Conservation (phyloP, 2,888 invertebrate genomes). For the Formica aserva region DNA sequence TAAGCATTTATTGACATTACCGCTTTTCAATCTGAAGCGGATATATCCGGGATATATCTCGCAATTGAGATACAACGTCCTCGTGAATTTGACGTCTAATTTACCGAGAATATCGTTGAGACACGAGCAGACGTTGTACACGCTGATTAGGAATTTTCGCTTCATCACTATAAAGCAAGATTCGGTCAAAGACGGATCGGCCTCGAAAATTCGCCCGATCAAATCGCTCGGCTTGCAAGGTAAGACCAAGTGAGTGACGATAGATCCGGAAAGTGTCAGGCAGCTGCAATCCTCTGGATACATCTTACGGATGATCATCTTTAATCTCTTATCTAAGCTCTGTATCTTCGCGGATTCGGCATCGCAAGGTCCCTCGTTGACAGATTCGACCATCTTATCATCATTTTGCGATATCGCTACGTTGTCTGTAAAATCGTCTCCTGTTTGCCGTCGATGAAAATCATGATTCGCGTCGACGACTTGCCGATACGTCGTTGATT, state of each 20-base stretch:
- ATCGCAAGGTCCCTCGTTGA: constrained; percentile 1
- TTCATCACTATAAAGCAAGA: constrained; percentile 59
- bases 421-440: not conserved
- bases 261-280: not conserved
- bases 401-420: not conserved
- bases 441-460: not conserved
- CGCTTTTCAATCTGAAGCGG: constrained; percentile 68
- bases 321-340: constrained; percentile 33
- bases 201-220: constrained; percentile 66
- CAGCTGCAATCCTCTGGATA: not conserved
- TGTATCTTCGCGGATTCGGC: not conserved
- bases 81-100: constrained; percentile 23
- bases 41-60: constrained; percentile 72
- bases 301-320: constrained; percentile 42
- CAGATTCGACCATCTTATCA: not conserved
- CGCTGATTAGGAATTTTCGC: constrained; percentile 60
- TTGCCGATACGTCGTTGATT: not conserved
- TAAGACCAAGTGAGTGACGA: constrained; percentile 60
- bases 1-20: constrained; percentile 54
- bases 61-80: constrained; percentile 64
- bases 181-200: constrained; percentile 60
- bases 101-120: constrained; percentile 68
- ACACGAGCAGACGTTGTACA: constrained; percentile 67
- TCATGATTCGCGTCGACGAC: not conserved
- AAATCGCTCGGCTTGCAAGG: constrained; percentile 66